phyloP scores from a whole-genome alignment of 2,888 invertebrate species.

The Thera britannica region DNA sequence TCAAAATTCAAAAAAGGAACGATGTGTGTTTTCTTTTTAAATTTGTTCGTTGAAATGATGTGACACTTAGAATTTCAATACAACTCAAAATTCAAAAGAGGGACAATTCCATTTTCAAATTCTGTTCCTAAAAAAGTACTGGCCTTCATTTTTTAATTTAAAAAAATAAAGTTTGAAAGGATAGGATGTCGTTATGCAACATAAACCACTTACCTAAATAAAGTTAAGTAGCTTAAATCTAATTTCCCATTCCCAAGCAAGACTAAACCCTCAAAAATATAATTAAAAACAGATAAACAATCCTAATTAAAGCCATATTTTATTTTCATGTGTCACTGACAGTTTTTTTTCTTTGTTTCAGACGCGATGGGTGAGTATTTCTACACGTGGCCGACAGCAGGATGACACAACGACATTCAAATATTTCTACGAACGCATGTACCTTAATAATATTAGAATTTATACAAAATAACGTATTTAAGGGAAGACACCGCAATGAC shows the following conservation, averaged over 20 bases:
- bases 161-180: not conserved
- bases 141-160: not conserved
- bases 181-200: constrained; percentile 29
- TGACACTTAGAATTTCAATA: too few relatives aligned
- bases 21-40: constrained; percentile 7
- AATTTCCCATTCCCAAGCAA: constrained; percentile 32
- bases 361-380: constrained; percentile 92
- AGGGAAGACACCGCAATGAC: too few relatives aligned
- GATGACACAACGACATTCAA: constrained; percentile 51
- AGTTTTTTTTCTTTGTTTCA: constrained; percentile 85
- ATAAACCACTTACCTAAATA: constrained; percentile 13
- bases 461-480: too few relatives aligned
- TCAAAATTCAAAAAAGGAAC: not conserved
- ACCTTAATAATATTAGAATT: too few relatives aligned
- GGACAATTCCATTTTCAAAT: constrained; percentile 13
- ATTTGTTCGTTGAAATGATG: not conserved
- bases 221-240: constrained; percentile 20
- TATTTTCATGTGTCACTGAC: constrained; percentile 47
- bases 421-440: not conserved
- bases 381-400: constrained; percentile 50
- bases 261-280: constrained; percentile 31
- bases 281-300: constrained; percentile 39
- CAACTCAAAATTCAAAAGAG: constrained; percentile 7
- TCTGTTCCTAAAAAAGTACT: not conserved
- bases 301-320: constrained; percentile 42